Base-by-base conservation (phyloP, 1,140 invertebrate genomes). In the Platyscapa corneri region DNA sequence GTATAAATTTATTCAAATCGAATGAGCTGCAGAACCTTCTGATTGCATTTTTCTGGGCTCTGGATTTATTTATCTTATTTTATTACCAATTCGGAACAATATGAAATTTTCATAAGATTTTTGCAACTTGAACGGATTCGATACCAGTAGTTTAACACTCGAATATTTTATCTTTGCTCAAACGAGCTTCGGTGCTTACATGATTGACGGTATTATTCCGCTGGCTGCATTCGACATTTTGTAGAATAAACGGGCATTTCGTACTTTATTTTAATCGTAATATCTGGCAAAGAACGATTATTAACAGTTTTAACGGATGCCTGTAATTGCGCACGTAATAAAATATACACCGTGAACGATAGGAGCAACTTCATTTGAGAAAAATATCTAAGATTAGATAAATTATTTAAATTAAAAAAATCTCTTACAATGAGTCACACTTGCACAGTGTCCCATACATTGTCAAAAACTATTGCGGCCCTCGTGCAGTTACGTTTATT, bases 1-100 rank as follows among this genome's bases (percentile, higher is more conserved):
- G 32, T 74, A 64, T 82, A 49, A 70, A 76, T 83, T 78, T 74
- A 37, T 80, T 72, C 37, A 42, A 74, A 72, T 72, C 67, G 76
- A 46, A 75, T 81, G 65, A 42, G 79, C 12, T 74, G 12, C n/a
- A 14, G 37, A 42, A 42, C 42, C 39, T 20, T 74, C 42, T 42
- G 23, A 74, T n/a, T 74, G 37, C 70, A 70, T 37, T 37, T 18
- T 20, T 42, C 7, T 8, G 70, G n/a, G 10, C n/a, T 2, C 12
- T 5, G 20, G n/a, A 74, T 42, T 42, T n/a, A n/a, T n/a, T n/a
- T n/a, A n/a, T n/a, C n/a, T n/a, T n/a, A n/a, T n/a, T n/a, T n/a
- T n/a, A n/a, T n/a, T n/a, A n/a, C n/a, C n/a, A n/a, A n/a, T n/a
- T n/a, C n/a, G n/a, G n/a, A n/a, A n/a, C n/a, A n/a, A n/a, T n/a